phyloP scores from a whole-genome alignment of 2,113 vertebrate species.

The Chloroceryle aenea region DNA sequence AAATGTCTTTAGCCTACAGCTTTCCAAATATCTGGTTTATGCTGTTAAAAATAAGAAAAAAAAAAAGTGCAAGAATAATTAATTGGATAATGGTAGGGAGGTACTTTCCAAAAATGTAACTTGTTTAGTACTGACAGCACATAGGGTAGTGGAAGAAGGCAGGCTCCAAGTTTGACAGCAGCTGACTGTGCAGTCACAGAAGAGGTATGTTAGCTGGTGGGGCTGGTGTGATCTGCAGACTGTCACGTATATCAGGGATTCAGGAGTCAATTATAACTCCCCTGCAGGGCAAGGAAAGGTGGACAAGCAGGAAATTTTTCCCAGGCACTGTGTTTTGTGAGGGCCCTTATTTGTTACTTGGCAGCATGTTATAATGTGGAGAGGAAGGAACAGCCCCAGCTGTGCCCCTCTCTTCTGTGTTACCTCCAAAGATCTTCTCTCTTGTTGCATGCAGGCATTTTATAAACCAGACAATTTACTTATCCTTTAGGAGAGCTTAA shows the following conservation, averaged over 20 bases:
- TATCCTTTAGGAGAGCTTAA: not conserved
- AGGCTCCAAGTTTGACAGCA: not conserved
- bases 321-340: not conserved
- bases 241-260: not conserved
- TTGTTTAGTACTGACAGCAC: not conserved
- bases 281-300: conserved; percentile 6
- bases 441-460: not conserved
- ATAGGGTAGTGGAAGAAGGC: not conserved
- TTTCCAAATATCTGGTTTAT: conserved; percentile 1
- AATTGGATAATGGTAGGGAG: conserved; percentile 15
- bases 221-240: not conserved
- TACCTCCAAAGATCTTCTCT: not conserved
- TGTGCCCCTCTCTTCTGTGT: fast-evolving
- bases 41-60: not conserved
- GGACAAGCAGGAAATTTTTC: conserved; percentile 20
- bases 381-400: not conserved
- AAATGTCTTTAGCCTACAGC: conserved; percentile 29
- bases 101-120: not conserved
- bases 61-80: not conserved
- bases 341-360: not conserved
- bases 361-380: not conserved
- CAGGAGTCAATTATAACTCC: not conserved
- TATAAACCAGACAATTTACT: not conserved
- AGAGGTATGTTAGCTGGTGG: not conserved
- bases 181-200: not conserved